Evolutionary conservation across 2,113 vertebrate genomes (phyloP), one percentile per base, ranked within the genome.

Genomic region (Apteryx mantelli): DNA sequence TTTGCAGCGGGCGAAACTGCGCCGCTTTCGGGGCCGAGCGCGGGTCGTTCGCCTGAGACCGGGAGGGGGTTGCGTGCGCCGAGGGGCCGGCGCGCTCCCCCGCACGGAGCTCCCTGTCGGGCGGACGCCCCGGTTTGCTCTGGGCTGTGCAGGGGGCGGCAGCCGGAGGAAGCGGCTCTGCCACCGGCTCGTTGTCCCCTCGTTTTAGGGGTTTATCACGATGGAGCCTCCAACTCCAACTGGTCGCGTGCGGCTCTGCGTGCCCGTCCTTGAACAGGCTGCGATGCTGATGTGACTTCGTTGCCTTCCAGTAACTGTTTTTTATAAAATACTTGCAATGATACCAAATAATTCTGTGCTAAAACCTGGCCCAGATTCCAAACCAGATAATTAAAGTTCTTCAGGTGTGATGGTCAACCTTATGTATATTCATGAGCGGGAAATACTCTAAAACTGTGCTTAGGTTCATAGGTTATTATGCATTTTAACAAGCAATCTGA

Each of bases 141-240:
- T 7, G 25, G 15, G 42, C 38, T 8, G 13, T 52, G 60, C 13
- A 32, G 40, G 65, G 65, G 40, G 42, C 11, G 30, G 34, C 32
- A 50, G 46, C 34, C 34, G 9, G n/a, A n/a, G 9, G 25, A 18
- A 18, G 30, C 26, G 28, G 55, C 30, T 58, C 16, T 28, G 30
- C 58, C 11, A 0, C 1, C 13, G 46, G 15, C 56, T 71, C 3
- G 1, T 30, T 15, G 40, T 11, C 18, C 17, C 53, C 38, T 53
- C 2, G 1, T 36, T 16, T 9, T 48, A 20, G 0, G 15, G 4
- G 14, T 9, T 28, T 17, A 22, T 34, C 40, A 1, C 28, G 56
- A 22, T 16, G 12, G 68, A 40, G 21, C 15, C 18, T 30, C 11
- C 2, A 13, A 1, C 42, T 40, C 56, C 5, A 50, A 5, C 10